A percentile compares a stretch with the other conserved stretches of the same genome.
Conservation (phyloP, 2,797 vertebrate species). For the Oophaga sylvatica region DNA sequence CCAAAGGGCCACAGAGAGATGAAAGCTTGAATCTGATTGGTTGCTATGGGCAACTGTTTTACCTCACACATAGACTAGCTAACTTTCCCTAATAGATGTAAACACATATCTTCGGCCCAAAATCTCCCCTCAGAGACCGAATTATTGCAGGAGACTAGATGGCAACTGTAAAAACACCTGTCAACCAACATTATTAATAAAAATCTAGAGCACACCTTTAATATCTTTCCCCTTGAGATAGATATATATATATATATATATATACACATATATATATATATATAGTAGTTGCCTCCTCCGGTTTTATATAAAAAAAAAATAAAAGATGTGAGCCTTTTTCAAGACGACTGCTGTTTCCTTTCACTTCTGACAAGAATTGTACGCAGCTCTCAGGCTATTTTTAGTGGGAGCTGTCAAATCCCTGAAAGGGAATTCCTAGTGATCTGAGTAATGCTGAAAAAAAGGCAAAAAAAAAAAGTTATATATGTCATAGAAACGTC, state of each 20-base stretch:
- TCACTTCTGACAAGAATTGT: conserved; percentile 1
- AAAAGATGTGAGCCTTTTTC: background rate
- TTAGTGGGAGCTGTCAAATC: background rate
- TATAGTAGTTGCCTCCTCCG: background rate
- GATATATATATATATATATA: no score
- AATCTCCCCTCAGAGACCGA: background rate
- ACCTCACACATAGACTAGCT: background rate
- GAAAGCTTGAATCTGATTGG: background rate
- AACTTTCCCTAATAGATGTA: background rate
- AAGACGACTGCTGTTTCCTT: background rate
- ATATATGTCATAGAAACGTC: background rate
- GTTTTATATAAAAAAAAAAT: background rate
- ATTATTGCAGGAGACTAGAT: background rate
- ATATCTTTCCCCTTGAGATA: background rate
- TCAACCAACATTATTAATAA: background rate
- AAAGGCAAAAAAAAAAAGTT: background rate
- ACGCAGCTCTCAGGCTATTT: background rate
- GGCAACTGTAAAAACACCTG: background rate
- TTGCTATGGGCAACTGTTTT: background rate
- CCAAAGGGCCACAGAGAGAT: no score
- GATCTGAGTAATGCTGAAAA: background rate
- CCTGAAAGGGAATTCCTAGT: background rate
- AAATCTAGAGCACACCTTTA: background rate
- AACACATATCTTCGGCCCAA: background rate
- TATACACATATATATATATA: no score